These are phyloP conservation scores for Sebastes taczanowskii DNA, from an alignment of 2,797 vertebrate genomes.

Conservation along the genomic window DNA sequence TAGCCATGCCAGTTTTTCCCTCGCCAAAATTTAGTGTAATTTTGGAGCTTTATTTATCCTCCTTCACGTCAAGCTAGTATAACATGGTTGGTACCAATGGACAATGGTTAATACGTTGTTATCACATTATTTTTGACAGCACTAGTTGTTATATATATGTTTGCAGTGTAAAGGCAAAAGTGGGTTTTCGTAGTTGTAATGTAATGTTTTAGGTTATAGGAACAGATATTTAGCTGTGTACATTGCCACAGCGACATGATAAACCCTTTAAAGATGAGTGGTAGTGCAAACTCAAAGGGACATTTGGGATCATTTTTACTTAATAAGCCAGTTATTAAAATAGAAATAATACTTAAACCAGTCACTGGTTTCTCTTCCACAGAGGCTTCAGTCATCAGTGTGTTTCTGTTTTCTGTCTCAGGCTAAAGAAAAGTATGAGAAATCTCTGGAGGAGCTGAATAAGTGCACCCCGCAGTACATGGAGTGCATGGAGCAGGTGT, in stretches of 20 bases:
- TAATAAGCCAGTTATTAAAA: not conserved
- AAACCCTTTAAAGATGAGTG: not conserved
- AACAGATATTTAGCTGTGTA: not conserved
- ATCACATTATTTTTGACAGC: too few relatives aligned
- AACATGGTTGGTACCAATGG: too few relatives aligned
- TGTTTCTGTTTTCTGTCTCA: constrained; percentile 57
- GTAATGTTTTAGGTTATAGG: not conserved
- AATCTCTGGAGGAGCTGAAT: constrained; percentile 93
- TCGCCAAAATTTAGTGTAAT: too few relatives aligned
- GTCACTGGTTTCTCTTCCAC: not conserved
- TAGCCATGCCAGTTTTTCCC: too few relatives aligned
- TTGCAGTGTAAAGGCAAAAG: not conserved
- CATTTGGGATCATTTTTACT: not conserved
- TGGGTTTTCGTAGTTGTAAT: not conserved
- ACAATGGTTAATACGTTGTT: too few relatives aligned
- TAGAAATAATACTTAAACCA: not conserved
- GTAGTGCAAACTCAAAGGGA: not conserved
- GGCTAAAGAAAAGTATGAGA: constrained; percentile 97
- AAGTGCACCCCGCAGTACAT: constrained; percentile 94
- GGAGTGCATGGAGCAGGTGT: constrained; percentile 97
- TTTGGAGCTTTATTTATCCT: too few relatives aligned
- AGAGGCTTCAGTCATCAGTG: not conserved
- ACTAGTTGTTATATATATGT: not conserved
- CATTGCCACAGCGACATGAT: not conserved
- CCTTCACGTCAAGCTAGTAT: too few relatives aligned